Base-by-base conservation (phyloP, 37 sponge, comb jelly and placozoan genomes). In the Agelas oroides region DNA sequence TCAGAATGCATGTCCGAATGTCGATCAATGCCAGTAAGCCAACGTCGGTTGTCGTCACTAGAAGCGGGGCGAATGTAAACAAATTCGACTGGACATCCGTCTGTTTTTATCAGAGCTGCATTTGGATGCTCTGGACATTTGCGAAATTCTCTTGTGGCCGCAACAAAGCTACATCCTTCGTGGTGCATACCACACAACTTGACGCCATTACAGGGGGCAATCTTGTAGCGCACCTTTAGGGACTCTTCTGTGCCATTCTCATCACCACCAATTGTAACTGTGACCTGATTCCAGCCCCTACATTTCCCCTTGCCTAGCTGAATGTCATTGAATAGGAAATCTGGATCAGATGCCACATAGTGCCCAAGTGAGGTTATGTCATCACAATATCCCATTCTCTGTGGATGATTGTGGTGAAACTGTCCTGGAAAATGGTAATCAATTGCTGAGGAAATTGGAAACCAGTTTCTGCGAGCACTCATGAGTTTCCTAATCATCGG, bases 361-460 rank as follows among this genome's bases (percentile, higher is more conserved):
- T 60, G 32, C 5, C 40, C 31, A 33, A 77, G 63, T 5, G 35
- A 18, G 23, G 80, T 59, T 8, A 82, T 59, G 39, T 82, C 82
- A 8, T 2, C 12, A 18, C 11, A 23, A 82, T 55, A 82, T 5
- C 82, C 82, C 27, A 82, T 23, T 55, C 61, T 32, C 21, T 82
- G 59, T 12, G 82, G 82, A 57, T 70, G 32, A 24, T 33, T 23
- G 11, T 33, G 21, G 5, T 2, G 28, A 54, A 82, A 82, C 5
- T 62, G n/a, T 30, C 82, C 82, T 70, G 82, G 82, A 35, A 32
- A 82, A 1, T 82, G 70, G 38, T 82, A 70, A 27, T 82, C 82
- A 6, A 57, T 37, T 8, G 37, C n/a, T 32, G 56, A 8, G 5
- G 14, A 6, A 28, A 82, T 70, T 5, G 23, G 8, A 30, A 37